Conservation (phyloP, 2,797 vertebrate species). For the Enoplosus armatus region DNA sequence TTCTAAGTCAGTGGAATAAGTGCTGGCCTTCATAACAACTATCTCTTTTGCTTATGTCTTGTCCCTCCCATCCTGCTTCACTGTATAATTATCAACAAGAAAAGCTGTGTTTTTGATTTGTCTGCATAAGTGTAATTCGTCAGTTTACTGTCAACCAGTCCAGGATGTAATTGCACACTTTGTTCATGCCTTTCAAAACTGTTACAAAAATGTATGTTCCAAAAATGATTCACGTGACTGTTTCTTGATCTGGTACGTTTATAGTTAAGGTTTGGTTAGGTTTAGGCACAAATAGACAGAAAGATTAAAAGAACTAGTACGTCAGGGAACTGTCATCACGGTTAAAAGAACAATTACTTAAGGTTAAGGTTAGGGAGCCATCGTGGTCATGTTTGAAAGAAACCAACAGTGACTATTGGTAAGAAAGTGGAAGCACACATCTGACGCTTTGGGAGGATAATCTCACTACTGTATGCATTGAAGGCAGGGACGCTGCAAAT, state of each 20-base stretch:
- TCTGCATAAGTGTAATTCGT: not conserved
- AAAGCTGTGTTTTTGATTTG: not conserved
- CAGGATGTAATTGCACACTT: too few relatives aligned
- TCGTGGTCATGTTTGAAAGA: not conserved
- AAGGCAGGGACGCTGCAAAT: not conserved
- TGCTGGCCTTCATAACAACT: not conserved
- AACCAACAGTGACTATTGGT: not conserved
- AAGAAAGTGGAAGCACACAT: not conserved
- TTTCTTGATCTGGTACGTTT: not conserved
- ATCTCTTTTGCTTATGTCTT: not conserved
- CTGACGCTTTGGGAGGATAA: not conserved
- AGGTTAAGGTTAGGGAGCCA: not conserved
- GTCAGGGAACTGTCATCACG: not conserved
- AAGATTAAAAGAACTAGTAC: not conserved
- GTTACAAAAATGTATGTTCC: not conserved
- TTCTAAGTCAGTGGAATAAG: not conserved
- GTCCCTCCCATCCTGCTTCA: not conserved
- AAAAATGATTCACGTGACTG: conserved; percentile 1
- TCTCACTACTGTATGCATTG: not conserved
- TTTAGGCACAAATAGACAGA: not conserved
- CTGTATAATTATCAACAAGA: not conserved
- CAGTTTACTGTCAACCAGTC: not conserved
- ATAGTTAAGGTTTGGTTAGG: not conserved
- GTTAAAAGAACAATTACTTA: not conserved
- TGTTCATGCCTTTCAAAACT: not conserved